Evolutionary conservation across 2,113 vertebrate species (phyloP), one percentile per base, ranked within the genome.

Genomic region (Neodontobutis hainanensis): DNA sequence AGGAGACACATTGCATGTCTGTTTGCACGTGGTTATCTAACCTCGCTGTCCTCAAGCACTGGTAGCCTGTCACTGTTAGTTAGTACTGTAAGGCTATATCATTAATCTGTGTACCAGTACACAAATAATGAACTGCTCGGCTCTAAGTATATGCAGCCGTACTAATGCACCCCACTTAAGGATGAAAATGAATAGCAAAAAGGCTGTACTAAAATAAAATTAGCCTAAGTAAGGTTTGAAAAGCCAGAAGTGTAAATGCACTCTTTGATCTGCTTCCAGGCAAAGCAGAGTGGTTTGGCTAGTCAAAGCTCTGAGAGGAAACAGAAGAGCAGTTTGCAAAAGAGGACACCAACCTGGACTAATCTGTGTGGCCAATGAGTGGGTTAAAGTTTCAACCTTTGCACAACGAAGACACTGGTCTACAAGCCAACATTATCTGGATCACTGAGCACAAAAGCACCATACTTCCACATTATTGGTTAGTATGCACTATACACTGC

Each of bases 361-460:
- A 67, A 84, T 61, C 82, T 70, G 59, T 67, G 66, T 68, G 46
- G 51, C 79, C 61, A 62, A 65, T 57, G 70, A 71, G 68, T 67
- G 61, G 82, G 77, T 80, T 87, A 76, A 70, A 53, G 52, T 84
- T 85, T 83, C 83, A 79, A 83, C 73, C 69, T 80, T 73, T 56
- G 51, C 61, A 72, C 68, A 27, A 55, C 11, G 61, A 55, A 57
- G 63, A 47, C 65, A 32, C 36, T 5, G 27, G 3, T 65, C 46
- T 44, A 68, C 56, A 19, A 75, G 58, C 38, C 47, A 56, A 65
- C 53, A 45, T 73, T 36, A 74, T 81, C 70, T 68, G 60, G 14
- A 51, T 57, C 36, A 6, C 15, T 47, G 48, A 51, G 50, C 19
- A 67, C 27, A 61, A 66, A 67, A 71, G 38, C 2, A 8, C 48